Percentiles rank a stretch among this genome's conserved stretches.
phyloP scores from a whole-genome alignment of 2,113 vertebrate species.

The Zosterops hypoxanthus region DNA sequence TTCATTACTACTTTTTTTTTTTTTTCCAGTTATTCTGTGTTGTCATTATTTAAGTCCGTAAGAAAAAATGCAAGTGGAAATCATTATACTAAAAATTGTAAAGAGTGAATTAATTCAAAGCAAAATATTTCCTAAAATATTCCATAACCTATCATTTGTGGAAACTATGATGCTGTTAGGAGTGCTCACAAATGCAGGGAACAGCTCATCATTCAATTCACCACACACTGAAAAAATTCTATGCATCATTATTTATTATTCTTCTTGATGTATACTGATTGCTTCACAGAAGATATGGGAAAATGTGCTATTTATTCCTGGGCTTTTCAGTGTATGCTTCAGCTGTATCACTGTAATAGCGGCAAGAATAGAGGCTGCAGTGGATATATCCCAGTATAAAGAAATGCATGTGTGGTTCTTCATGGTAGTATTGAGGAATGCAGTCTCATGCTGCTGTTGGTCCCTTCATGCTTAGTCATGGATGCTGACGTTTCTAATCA shows the following conservation, averaged over 20 bases:
- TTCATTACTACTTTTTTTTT: neutral
- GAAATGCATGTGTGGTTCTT: fast-evolving
- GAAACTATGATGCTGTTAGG: neutral
- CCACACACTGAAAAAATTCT: neutral
- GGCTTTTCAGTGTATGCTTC: too few relatives aligned
- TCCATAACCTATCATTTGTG: neutral
- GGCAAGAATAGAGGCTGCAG: neutral
- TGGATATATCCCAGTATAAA: neutral
- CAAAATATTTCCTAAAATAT: neutral
- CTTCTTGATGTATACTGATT: neutral
- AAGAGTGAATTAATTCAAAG: neutral
- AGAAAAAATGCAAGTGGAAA: neutral
- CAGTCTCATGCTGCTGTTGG: fast-evolving
- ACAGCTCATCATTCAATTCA: neutral
- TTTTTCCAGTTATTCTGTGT: neutral
- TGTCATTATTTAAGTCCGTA: neutral
- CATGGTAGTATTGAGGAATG: neutral
- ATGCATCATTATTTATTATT: neutral
- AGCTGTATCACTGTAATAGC: neutral
- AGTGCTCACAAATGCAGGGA: neutral
- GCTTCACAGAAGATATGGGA: neutral
- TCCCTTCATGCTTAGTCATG: neutral
- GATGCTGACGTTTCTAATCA: neutral
- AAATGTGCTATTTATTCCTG: neutral
- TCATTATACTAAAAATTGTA: neutral